Evolutionary conservation across 2,888 invertebrate species (phyloP).

Genomic region (Onchidella celtica): DNA sequence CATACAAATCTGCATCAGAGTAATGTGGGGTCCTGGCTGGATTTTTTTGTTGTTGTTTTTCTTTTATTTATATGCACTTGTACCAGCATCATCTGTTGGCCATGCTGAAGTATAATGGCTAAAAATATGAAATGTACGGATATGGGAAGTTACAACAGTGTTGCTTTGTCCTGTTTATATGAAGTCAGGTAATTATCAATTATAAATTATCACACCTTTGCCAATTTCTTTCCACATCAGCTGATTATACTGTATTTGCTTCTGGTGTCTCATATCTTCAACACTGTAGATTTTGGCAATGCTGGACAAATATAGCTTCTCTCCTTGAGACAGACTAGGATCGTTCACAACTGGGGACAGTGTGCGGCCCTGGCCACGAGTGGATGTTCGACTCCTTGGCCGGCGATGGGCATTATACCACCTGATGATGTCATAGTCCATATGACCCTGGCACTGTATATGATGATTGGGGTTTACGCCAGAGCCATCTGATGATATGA

Average conservation of each 20-base stretch:
- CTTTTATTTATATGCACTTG: no score
- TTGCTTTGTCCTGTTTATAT: no score
- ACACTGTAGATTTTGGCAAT: conserved; percentile 69
- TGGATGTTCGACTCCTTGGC: not conserved
- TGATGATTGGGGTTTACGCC: conserved; percentile 66
- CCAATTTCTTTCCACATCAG: conserved; percentile 62
- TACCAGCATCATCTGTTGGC: no score
- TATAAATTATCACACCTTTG: conserved; percentile 66
- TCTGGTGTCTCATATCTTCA: conserved; percentile 64
- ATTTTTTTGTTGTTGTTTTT: no score
- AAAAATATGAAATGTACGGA: no score
- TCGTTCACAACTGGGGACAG: conserved; percentile 54
- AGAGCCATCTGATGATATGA: conserved; percentile 55
- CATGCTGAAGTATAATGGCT: no score
- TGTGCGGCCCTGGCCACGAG: conserved; percentile 28
- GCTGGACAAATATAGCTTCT: conserved; percentile 66
- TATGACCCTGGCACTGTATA: conserved; percentile 58
- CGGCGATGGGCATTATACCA: conserved; percentile 45
- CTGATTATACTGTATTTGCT: conserved; percentile 67
- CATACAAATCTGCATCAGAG: no score
- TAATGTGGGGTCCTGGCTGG: no score
- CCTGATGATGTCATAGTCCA: conserved; percentile 50
- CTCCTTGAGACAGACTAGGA: conserved; percentile 61
- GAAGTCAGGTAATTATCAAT: no score
- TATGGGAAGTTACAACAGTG: no score